Evolutionary conservation across 2,797 vertebrate species (phyloP).

Genomic region (Crocidura indochinensis): DNA sequence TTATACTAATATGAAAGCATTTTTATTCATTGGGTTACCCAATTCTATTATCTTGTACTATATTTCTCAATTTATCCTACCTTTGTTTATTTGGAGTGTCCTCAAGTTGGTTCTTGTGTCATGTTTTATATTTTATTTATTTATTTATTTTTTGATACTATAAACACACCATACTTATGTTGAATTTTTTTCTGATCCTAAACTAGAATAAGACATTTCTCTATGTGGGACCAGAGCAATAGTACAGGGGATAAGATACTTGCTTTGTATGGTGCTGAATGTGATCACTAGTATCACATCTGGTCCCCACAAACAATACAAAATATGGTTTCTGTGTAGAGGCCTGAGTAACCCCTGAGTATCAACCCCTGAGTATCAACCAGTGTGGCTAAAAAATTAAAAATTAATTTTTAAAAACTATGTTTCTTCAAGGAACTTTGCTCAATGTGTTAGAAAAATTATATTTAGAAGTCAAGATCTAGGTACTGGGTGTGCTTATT

Average conservation of each 20-base stretch:
- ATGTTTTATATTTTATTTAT: background rate
- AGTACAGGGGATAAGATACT: no score
- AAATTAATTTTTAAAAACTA: no score
- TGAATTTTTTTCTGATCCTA: background rate
- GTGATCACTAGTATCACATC: no score
- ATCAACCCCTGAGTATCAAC: no score
- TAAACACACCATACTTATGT: background rate
- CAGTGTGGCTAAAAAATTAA: no score
- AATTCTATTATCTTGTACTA: background rate
- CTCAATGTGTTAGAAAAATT: background rate
- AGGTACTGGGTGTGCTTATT: background rate
- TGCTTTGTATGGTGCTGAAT: no score
- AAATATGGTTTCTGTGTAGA: no score
- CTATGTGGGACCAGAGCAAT: no score
- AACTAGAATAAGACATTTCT: slow-evolving; percentile 17
- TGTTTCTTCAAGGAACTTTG: background rate
- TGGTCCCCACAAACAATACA: no score
- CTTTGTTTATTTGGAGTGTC: background rate
- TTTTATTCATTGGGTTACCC: background rate
- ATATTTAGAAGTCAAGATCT: background rate
- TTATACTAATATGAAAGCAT: background rate
- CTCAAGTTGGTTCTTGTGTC: background rate
- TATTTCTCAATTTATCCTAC: background rate
- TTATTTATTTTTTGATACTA: background rate
- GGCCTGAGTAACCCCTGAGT: no score